Evolutionary conservation across 1,140 invertebrate genomes (phyloP).

Genomic region (Uloborus diversus): DNA sequence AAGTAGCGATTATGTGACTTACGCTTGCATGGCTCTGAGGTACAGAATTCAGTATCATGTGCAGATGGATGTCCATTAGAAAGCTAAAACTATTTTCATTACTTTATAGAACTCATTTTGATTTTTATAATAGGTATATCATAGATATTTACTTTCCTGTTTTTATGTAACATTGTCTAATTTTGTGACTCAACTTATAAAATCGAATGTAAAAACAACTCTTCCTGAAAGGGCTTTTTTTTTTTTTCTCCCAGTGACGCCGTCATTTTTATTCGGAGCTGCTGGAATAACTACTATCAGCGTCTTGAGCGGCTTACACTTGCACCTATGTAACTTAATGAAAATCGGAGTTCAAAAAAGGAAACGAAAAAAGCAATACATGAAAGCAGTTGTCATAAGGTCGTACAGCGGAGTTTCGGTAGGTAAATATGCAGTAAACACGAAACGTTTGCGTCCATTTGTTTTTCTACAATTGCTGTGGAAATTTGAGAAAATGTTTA

Average conservation of each 20-base stretch:
- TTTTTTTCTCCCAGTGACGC: conserved; percentile 15
- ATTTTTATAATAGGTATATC: too few relatives aligned
- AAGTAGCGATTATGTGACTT: too few relatives aligned
- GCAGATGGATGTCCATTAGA: too few relatives aligned
- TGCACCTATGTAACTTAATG: neutral
- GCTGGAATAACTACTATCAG: conserved; percentile 19
- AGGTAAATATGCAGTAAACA: neutral
- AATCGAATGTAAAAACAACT: too few relatives aligned
- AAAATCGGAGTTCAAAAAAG: neutral
- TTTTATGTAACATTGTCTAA: too few relatives aligned
- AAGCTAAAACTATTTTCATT: too few relatives aligned
- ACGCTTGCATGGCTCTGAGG: too few relatives aligned
- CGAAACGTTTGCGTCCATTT: neutral
- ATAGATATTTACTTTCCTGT: too few relatives aligned
- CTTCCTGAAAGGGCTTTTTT: neutral
- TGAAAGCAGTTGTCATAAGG: conserved; percentile 21
- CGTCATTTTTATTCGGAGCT: conserved; percentile 4
- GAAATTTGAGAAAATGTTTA: neutral
- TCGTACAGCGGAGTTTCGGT: conserved; percentile 31
- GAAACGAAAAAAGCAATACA: neutral
- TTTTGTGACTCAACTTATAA: too few relatives aligned
- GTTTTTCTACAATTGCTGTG: neutral
- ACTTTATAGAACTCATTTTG: too few relatives aligned
- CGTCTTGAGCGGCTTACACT: neutral
- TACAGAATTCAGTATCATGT: too few relatives aligned